Conservation (phyloP, 2,888 invertebrate species). For the Bombyx huttoni region DNA sequence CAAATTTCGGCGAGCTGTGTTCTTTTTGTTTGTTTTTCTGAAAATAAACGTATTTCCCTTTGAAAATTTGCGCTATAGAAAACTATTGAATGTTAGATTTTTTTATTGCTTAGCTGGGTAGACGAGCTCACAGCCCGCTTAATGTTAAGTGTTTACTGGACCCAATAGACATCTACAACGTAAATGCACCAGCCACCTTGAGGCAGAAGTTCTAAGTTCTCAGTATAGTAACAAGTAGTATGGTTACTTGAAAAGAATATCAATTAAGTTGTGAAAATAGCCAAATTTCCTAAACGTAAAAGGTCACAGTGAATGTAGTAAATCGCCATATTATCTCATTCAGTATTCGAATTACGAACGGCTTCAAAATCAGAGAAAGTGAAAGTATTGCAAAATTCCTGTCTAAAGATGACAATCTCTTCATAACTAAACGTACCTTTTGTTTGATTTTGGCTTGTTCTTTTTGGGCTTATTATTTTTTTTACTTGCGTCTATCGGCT, state of each 20-base stretch:
- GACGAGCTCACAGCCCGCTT: no score
- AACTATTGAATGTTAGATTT: no score
- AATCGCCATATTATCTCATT: no score
- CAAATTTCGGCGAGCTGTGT: constrained; percentile 36
- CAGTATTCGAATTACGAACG: neutral
- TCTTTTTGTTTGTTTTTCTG: constrained; percentile 61
- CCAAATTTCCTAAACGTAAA: neutral
- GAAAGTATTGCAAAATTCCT: neutral
- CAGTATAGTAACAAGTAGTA: no score
- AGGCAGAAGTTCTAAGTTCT: no score
- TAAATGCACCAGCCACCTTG: no score
- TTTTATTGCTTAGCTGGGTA: no score
- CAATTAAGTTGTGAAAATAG: no score
- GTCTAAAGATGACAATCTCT: neutral
- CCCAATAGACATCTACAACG: no score
- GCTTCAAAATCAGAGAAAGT: neutral
- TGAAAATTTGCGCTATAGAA: no score
- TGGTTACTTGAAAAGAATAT: no score
- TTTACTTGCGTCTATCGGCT: constrained; percentile 69
- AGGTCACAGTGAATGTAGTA: neutral
- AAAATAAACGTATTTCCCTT: constrained; percentile 6
- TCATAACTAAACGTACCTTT: constrained; percentile 32
- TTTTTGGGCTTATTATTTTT: constrained; percentile 65
- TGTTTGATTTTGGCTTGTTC: constrained; percentile 46
- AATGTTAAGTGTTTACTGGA: no score